These are phyloP conservation scores for Misgurnus anguillicaudatus DNA, from an alignment of 2,113 vertebrate species.

Conservation along the genomic window DNA sequence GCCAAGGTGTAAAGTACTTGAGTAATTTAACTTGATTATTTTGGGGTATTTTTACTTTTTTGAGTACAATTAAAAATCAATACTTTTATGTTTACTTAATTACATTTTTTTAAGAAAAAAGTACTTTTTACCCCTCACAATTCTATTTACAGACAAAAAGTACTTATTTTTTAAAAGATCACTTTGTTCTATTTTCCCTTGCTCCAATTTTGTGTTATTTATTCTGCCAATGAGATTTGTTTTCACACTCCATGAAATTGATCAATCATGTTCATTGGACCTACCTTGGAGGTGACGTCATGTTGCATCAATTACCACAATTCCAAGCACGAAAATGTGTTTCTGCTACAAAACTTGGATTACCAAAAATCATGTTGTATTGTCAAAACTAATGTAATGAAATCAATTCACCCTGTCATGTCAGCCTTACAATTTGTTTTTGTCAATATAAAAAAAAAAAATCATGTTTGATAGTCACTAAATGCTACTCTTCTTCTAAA, in stretches of 20 bases:
- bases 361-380: neutral
- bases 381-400: too few relatives aligned
- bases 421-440: neutral
- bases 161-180: neutral
- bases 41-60: neutral
- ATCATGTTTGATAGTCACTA: neutral
- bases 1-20: too few relatives aligned
- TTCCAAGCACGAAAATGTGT: neutral
- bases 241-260: neutral
- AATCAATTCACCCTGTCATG: neutral
- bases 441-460: neutral
- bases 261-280: neutral
- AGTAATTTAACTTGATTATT: too few relatives aligned
- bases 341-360: constrained; percentile 11
- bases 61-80: neutral
- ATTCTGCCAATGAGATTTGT: constrained; percentile 16
- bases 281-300: neutral
- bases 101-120: neutral
- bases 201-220: neutral
- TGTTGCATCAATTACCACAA: neutral
- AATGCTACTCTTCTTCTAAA: neutral
- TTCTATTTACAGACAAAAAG: neutral
- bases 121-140: constrained; percentile 5
- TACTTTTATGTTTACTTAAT: neutral
- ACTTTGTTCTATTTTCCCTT: neutral